Evolutionary conservation across 2,113 vertebrate genomes (phyloP).

Genomic region (Indicator maculatus): DNA sequence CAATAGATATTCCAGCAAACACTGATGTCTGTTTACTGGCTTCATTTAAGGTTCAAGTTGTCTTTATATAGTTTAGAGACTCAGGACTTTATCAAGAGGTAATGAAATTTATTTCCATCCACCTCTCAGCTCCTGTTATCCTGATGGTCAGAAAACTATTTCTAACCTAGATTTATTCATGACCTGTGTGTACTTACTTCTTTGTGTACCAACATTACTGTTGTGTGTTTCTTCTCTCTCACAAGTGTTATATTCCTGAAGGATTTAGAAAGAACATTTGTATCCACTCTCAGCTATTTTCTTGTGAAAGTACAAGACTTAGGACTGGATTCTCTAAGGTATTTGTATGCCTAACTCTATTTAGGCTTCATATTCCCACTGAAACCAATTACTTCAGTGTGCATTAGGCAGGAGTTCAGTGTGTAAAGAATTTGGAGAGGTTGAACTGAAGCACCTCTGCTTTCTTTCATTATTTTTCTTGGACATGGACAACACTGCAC

Average conservation of each 20-base stretch:
- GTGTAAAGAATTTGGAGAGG: background rate
- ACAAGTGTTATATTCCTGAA: background rate
- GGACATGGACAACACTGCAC: background rate
- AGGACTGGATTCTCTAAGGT: background rate
- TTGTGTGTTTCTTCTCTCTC: background rate
- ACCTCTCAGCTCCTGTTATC: background rate
- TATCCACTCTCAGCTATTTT: background rate
- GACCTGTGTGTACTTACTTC: background rate
- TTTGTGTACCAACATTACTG: background rate
- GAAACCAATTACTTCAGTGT: constrained; percentile 6
- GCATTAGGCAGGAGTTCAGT: background rate
- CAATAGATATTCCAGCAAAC: background rate
- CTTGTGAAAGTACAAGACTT: background rate
- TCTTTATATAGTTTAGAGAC: background rate
- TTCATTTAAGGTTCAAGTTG: background rate
- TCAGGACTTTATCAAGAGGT: background rate
- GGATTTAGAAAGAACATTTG: background rate
- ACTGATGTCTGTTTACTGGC: background rate
- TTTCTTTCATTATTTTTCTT: background rate
- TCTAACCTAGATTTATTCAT: background rate
- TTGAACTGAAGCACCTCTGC: background rate
- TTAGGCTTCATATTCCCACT: background rate
- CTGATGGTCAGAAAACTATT: background rate
- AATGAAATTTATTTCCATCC: background rate
- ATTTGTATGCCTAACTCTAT: background rate